Percentiles rank a stretch among this genome's conserved stretches.
These are phyloP conservation scores for Branchinecta lindahli DNA, from an alignment of 1,140 invertebrate species.

Conservation along the genomic window DNA sequence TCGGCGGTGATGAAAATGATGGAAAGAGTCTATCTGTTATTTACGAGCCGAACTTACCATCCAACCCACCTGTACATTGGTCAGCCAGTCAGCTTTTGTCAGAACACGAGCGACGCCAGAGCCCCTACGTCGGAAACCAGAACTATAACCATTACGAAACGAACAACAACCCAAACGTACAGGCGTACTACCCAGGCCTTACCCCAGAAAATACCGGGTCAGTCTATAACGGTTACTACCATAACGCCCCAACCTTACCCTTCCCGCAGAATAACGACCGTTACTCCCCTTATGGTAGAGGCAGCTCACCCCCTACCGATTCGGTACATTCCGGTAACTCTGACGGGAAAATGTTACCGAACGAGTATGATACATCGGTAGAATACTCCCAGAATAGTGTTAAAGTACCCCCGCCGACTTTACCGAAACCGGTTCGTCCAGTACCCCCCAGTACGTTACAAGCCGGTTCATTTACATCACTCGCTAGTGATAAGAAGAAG, in stretches of 20 bases:
- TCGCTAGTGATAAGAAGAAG: slow-evolving; percentile 20
- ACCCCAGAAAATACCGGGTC: neutral
- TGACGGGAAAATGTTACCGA: neutral
- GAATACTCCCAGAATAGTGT: slow-evolving; percentile 4
- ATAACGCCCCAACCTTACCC: neutral
- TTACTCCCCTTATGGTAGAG: neutral
- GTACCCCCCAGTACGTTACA: slow-evolving; percentile 13
- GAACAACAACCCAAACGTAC: slow-evolving; percentile 12
- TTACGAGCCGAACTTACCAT: slow-evolving; percentile 15
- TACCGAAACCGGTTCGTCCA: slow-evolving; percentile 19
- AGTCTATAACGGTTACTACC: neutral
- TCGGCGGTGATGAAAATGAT: slow-evolving; percentile 5
- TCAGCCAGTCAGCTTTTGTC: slow-evolving; percentile 41
- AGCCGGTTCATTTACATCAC: slow-evolving; percentile 19
- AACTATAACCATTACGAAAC: slow-evolving; percentile 16
- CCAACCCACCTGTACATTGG: slow-evolving; percentile 28
- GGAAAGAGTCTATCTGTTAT: slow-evolving; percentile 16
- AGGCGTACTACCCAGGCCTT: neutral
- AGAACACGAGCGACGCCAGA: slow-evolving; percentile 41
- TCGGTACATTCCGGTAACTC: slow-evolving; percentile 6
- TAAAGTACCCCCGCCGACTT: slow-evolving; percentile 17
- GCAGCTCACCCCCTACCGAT: neutral
- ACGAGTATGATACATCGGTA: slow-evolving; percentile 1
- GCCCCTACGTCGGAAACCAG: slow-evolving; percentile 28
- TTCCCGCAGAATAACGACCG: neutral